Percentiles rank a stretch among this genome's conserved stretches.
Conservation (phyloP, 2,888 invertebrate species). For the Leptopterna dolabrata region DNA sequence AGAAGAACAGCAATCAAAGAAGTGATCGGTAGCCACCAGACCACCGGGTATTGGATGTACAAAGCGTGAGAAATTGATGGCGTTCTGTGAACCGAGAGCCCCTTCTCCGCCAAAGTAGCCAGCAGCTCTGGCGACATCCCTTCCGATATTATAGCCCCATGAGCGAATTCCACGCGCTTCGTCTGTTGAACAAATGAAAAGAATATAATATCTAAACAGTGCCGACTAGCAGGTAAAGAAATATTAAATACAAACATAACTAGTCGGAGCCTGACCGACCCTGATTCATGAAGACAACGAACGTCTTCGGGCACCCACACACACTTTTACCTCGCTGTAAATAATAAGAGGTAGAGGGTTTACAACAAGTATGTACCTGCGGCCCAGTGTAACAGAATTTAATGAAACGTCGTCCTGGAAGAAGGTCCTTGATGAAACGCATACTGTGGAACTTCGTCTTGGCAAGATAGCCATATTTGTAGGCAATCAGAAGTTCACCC, state of each 20-base stretch:
- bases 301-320: too few species aligned
- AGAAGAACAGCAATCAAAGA: constrained; percentile 54
- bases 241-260: too few species aligned
- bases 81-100: constrained; percentile 54
- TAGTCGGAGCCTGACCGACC: too few species aligned
- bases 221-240: too few species aligned
- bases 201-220: not conserved
- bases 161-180: constrained; percentile 53
- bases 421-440: constrained; percentile 21
- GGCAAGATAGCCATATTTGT: constrained; percentile 56
- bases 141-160: constrained; percentile 56
- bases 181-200: constrained; percentile 39
- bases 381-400: constrained; percentile 56
- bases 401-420: constrained; percentile 42
- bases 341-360: too few species aligned
- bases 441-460: constrained; percentile 31
- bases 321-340: too few species aligned
- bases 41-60: constrained; percentile 55
- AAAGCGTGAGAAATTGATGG: constrained; percentile 57
- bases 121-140: constrained; percentile 22
- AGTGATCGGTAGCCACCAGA: constrained; percentile 56
- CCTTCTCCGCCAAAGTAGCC: constrained; percentile 25
- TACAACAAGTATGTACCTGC: constrained; percentile 50
- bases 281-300: too few species aligned
- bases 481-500: constrained; percentile 57